These are phyloP conservation scores for Drosophila kanekoi DNA, from an alignment of 2,888 invertebrate genomes.

Conservation along the genomic window DNA sequence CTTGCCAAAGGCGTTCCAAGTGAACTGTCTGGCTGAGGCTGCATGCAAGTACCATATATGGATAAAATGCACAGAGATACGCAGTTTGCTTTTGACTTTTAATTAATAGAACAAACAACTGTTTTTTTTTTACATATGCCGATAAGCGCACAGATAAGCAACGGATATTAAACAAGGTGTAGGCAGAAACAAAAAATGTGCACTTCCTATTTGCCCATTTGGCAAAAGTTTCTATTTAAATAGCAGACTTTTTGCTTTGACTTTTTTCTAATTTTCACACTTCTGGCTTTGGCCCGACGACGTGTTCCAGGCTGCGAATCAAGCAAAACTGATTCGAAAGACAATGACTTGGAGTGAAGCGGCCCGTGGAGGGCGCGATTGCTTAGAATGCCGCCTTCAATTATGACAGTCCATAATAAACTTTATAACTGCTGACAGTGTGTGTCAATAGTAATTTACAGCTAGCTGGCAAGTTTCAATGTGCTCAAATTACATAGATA, in stretches of 20 bases:
- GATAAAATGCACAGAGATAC: slow-evolving; percentile 34
- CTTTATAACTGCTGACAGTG: slow-evolving; percentile 50
- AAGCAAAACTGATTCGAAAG: slow-evolving; percentile 50
- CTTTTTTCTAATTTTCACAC: slow-evolving; percentile 53
- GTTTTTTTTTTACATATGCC: slow-evolving; percentile 20
- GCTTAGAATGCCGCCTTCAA: slow-evolving; percentile 52
- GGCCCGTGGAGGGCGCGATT: slow-evolving; percentile 59
- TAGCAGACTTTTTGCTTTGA: slow-evolving; percentile 2
- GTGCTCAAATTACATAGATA: neutral
- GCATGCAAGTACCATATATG: slow-evolving; percentile 72
- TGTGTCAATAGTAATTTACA: slow-evolving; percentile 43
- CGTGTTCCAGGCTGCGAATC: slow-evolving; percentile 43
- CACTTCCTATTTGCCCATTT: slow-evolving; percentile 49
- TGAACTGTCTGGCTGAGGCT: slow-evolving; percentile 56
- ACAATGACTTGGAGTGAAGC: slow-evolving; percentile 46
- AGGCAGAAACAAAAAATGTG: neutral
- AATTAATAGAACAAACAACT: slow-evolving; percentile 74
- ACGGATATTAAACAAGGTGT: slow-evolving; percentile 47
- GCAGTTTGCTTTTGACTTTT: slow-evolving; percentile 53
- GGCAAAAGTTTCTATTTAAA: slow-evolving; percentile 13
- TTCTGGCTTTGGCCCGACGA: slow-evolving; percentile 54
- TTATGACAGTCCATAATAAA: slow-evolving; percentile 54
- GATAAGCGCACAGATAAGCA: slow-evolving; percentile 52
- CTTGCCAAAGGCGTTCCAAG: slow-evolving; percentile 34
- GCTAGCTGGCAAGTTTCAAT: neutral